phyloP scores from a whole-genome alignment of 2,113 vertebrate genomes.

The Otis tarda region DNA sequence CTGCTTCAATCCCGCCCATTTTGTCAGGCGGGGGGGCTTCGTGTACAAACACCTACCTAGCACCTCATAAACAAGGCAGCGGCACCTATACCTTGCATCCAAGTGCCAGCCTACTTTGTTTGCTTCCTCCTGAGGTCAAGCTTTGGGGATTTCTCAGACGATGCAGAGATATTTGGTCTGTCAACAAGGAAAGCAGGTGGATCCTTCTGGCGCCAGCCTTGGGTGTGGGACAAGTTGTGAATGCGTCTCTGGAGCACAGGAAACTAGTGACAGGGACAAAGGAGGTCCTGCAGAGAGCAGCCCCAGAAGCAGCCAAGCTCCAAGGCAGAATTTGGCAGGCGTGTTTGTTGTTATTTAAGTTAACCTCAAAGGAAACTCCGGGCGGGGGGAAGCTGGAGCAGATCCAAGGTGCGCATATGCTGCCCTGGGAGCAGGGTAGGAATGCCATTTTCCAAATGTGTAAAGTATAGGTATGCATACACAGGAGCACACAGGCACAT shows the following conservation, averaged over 20 bases:
- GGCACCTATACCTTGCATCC: background rate
- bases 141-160: background rate
- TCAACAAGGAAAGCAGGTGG: background rate
- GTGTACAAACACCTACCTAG: background rate
- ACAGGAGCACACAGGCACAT: background rate
- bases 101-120: background rate
- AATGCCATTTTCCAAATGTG: background rate
- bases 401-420: background rate
- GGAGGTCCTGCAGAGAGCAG: background rate
- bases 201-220: background rate
- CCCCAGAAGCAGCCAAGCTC: background rate
- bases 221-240: background rate
- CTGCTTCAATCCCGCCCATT: rapidly evolving
- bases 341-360: background rate
- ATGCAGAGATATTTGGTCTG: background rate
- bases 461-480: rapidly evolving
- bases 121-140: background rate
- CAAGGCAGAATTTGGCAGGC: background rate
- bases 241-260: background rate
- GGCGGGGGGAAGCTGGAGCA: background rate
- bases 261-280: background rate
- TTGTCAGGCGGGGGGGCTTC: rapidly evolving
- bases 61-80: background rate
- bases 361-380: background rate
- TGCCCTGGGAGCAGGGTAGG: background rate